Conservation (phyloP, 2,797 vertebrate species). For the Falco naumanni region DNA sequence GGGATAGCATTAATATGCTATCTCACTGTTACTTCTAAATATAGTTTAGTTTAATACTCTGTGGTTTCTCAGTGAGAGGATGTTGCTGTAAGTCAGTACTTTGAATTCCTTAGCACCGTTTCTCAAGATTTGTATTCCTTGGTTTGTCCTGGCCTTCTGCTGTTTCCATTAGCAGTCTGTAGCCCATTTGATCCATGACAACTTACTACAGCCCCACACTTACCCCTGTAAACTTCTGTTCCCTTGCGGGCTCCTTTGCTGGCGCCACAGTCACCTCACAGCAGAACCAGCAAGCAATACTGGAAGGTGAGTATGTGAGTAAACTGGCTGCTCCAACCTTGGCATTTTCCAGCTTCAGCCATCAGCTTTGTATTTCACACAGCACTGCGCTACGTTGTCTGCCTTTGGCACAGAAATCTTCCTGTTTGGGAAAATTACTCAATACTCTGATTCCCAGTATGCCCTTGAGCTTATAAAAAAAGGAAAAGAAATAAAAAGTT, state of each 20-base stretch:
- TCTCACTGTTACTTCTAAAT: not conserved
- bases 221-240: rapidly evolving
- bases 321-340: not conserved
- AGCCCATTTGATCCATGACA: not conserved
- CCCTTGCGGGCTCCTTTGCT: not conserved
- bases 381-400: not conserved
- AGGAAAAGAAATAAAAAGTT: not conserved
- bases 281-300: not conserved
- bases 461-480: not conserved
- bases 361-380: not conserved
- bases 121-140: not conserved
- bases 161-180: not conserved
- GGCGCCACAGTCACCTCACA: not conserved
- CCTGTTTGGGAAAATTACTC: not conserved
- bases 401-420: not conserved
- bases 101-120: not conserved
- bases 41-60: rapidly evolving
- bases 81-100: not conserved
- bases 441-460: not conserved
- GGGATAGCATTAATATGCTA: not conserved
- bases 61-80: not conserved
- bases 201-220: not conserved
- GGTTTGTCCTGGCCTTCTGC: not conserved
- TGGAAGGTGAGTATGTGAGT: not conserved
- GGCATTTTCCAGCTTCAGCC: not conserved